Percentiles rank a stretch among this genome's conserved stretches.
Evolutionary conservation across 2,888 invertebrate genomes (phyloP).

Genomic region (Mesoligia furuncula): DNA sequence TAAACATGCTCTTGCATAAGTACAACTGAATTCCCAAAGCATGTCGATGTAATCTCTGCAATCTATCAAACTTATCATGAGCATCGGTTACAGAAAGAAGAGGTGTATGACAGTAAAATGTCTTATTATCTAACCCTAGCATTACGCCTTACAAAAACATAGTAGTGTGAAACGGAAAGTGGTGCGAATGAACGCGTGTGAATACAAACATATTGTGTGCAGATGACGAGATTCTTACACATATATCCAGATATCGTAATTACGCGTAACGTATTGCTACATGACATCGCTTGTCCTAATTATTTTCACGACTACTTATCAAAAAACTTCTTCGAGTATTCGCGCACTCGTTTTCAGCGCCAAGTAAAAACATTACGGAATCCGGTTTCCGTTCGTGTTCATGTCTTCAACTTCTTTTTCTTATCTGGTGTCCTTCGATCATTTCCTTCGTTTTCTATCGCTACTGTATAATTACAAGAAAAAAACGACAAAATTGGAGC

Average conservation of each 20-base stretch:
- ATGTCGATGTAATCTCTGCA: constrained; percentile 59
- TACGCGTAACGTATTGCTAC: constrained; percentile 48
- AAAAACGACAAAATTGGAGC: constrained; percentile 32
- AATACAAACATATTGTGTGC: constrained; percentile 79
- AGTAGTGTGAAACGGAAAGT: constrained; percentile 82
- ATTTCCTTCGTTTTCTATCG: constrained; percentile 63
- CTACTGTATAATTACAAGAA: constrained; percentile 56
- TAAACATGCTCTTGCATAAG: constrained; percentile 51
- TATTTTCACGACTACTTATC: constrained; percentile 32
- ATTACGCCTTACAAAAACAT: constrained; percentile 64
- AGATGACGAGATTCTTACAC: constrained; percentile 69
- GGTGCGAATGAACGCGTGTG: constrained; percentile 83
- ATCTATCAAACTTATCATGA: constrained; percentile 67
- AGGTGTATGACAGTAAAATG: constrained; percentile 56
- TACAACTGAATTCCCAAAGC: constrained; percentile 48
- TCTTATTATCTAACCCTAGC: constrained; percentile 69
- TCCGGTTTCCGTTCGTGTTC: constrained; percentile 67
- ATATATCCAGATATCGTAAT: constrained; percentile 55
- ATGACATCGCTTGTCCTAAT: constrained; percentile 45
- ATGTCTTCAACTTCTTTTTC: constrained; percentile 54
- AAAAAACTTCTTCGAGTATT: constrained; percentile 26
- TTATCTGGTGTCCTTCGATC: constrained; percentile 70
- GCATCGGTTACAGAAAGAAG: constrained; percentile 51
- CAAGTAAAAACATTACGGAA: constrained; percentile 56
- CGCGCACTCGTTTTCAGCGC: constrained; percentile 32